A percentile compares a stretch with the other conserved stretches of the same genome.
Conservation (phyloP, 2,113 vertebrate species). For the Nansenia antarctica region DNA sequence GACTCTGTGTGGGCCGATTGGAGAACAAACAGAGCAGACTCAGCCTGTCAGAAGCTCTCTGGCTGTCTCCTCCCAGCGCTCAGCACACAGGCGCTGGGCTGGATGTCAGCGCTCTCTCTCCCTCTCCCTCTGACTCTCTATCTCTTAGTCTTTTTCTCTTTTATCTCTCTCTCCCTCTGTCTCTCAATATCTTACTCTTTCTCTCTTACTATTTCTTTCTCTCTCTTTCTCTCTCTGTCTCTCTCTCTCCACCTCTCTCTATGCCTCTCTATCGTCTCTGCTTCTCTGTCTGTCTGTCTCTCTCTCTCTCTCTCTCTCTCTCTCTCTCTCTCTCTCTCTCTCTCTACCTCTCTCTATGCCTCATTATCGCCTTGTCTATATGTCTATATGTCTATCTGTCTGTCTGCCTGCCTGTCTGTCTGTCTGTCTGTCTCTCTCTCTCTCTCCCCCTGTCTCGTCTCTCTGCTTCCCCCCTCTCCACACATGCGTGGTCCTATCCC, state of each 20-base stretch:
- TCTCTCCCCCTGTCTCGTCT: background rate
- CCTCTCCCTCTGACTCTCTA: background rate
- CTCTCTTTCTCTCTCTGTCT: conserved; percentile 18
- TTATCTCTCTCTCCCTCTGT: background rate
- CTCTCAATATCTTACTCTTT: background rate
- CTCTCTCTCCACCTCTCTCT: conserved; percentile 2
- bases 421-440: conserved; percentile 10
- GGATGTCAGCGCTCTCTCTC: background rate
- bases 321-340: background rate
- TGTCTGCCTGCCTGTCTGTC: background rate
- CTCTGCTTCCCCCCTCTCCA: conserved; percentile 11
- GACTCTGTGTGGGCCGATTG: conserved; percentile 57
- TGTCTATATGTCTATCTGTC: conserved; percentile 10
- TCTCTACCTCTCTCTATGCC: too few relatives aligned
- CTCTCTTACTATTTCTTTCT: background rate
- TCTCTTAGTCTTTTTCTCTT: background rate
- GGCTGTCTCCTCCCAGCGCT: conserved; percentile 53
- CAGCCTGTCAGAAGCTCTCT: conserved; percentile 62
- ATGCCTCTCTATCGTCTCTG: background rate
- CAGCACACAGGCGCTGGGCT: conserved; percentile 44
- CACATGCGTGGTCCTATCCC: conserved; percentile 37
- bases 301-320: background rate
- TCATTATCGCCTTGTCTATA: background rate
- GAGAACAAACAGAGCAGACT: conserved; percentile 68
- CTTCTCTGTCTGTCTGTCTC: background rate